Base-by-base conservation (phyloP, 2,888 invertebrate species). In the Oscheius onirici region DNA sequence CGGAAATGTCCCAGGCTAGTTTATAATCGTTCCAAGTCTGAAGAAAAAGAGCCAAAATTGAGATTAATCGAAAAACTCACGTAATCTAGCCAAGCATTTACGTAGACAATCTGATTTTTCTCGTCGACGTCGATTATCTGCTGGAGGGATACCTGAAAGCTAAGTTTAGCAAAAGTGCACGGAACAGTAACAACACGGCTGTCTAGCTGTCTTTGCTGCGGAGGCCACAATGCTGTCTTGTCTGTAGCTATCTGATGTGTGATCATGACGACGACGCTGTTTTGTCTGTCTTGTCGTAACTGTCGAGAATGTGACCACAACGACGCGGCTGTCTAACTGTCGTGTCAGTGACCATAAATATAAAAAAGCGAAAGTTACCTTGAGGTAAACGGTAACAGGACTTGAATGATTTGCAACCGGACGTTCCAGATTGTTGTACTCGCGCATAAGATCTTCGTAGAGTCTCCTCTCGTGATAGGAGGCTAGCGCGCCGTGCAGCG, bases 71-170 rank as follows among this genome's bases (percentile, higher is more conserved):
- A 17, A 55, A 13, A 34, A 69, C 78, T 77, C 66, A 84, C 84
- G 70, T 84, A 84, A 70, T 84, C 84, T 15, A 84, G 73, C 85
- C 85, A 84, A 0, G 85, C 85, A 60, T 85, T 85, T 26, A 85
- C 81, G 68, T 78, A 81, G n/a, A 86, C 84, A 54, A 86, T 81
- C 67, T 86, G 86, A 75, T 86, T 86, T 72, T 86, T 86, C 72
- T 86, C 86, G 69, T 86, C 86, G 8, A 87, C 86, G 69, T 86
- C 86, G 69, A 86, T 86, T 20, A 86, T 77, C 67, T 86, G 86
- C 65, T 86, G 86, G 15, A 86, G 80, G 11, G 85, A 86, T 10
- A 86, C 84, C 78, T 85, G 63, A 70, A 83, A 22, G 28, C 17
- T n/a, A 17, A 22, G 11, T n/a, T 26, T 10, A 20, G 5, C n/a